phyloP scores from a whole-genome alignment of 1,140 invertebrate species.

The Zophobas atratus region DNA sequence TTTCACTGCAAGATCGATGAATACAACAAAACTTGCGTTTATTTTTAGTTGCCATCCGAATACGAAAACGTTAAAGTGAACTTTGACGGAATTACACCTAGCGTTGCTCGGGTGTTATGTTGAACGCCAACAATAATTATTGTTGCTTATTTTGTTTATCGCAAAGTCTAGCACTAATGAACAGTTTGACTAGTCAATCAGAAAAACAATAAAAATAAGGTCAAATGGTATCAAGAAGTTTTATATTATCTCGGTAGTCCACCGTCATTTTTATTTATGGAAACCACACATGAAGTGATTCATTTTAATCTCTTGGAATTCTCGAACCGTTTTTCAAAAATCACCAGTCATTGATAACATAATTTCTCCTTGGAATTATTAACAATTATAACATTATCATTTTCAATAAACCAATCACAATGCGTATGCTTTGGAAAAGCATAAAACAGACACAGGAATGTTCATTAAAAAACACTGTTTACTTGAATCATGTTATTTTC shows the following conservation, averaged over 20 bases:
- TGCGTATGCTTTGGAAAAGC: too few species aligned
- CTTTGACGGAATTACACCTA: neutral
- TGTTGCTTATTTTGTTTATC: neutral
- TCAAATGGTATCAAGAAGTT: slow-evolving; percentile 23
- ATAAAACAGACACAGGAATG: too few species aligned
- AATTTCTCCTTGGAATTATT: too few species aligned
- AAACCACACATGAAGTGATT: slow-evolving; percentile 20
- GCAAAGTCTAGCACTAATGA: neutral
- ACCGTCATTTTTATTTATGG: slow-evolving; percentile 35
- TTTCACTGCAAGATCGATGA: slow-evolving; percentile 23
- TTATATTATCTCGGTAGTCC: slow-evolving; percentile 3
- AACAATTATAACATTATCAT: too few species aligned
- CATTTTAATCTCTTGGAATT: slow-evolving; percentile 3
- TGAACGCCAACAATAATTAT: too few species aligned
- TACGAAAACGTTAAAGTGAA: neutral
- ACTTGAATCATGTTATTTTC: too few species aligned
- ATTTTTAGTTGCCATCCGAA: slow-evolving; percentile 18
- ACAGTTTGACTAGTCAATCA: slow-evolving; percentile 3
- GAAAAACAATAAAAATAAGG: slow-evolving; percentile 19
- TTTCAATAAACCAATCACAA: too few species aligned
- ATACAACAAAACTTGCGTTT: slow-evolving; percentile 25
- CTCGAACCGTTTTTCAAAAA: neutral
- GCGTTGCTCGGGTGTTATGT: too few species aligned
- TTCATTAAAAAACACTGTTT: too few species aligned
- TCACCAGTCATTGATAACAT: neutral